Evolutionary conservation across 2,888 invertebrate species (phyloP).

Genomic region (Congeria kusceri): DNA sequence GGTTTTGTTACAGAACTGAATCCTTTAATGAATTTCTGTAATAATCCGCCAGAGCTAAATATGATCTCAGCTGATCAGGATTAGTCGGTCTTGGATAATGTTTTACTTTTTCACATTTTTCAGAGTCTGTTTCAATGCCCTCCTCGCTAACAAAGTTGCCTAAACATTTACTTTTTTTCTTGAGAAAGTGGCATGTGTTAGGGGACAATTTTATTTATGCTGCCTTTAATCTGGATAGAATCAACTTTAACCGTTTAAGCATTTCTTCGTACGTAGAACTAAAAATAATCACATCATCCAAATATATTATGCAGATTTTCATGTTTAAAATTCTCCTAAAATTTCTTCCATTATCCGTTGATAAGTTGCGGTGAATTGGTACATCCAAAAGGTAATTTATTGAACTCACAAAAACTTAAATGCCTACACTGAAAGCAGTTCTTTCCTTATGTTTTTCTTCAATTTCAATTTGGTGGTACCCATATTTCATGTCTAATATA

Average conservation of each 20-base stretch:
- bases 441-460: conserved; percentile 21
- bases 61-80: conserved; percentile 16
- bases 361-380: conserved; percentile 26
- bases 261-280: conserved; percentile 20
- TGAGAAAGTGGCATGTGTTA: conserved; percentile 18
- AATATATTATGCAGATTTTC: conserved; percentile 28
- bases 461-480: conserved; percentile 19
- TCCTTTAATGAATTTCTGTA: conserved; percentile 16
- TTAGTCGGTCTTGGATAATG: conserved; percentile 8
- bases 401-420: conserved; percentile 23
- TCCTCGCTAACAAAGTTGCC: conserved; percentile 8
- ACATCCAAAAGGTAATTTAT: conserved; percentile 32
- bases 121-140: conserved; percentile 12
- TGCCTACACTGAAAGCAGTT: conserved; percentile 31
- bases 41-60: conserved; percentile 13
- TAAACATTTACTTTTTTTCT: conserved; percentile 8
- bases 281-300: conserved; percentile 32
- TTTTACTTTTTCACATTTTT: conserved; percentile 16
- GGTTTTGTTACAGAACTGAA: conserved; percentile 18
- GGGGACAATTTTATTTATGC: conserved; percentile 12
- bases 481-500: conserved; percentile 19
- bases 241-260: conserved; percentile 1
- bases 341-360: conserved; percentile 24
- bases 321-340: conserved; percentile 25
- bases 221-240: neutral